A percentile compares a stretch with the other conserved stretches of the same genome.
phyloP scores from a whole-genome alignment of 2,888 invertebrate genomes.

The Flabesymbios commensalis region DNA sequence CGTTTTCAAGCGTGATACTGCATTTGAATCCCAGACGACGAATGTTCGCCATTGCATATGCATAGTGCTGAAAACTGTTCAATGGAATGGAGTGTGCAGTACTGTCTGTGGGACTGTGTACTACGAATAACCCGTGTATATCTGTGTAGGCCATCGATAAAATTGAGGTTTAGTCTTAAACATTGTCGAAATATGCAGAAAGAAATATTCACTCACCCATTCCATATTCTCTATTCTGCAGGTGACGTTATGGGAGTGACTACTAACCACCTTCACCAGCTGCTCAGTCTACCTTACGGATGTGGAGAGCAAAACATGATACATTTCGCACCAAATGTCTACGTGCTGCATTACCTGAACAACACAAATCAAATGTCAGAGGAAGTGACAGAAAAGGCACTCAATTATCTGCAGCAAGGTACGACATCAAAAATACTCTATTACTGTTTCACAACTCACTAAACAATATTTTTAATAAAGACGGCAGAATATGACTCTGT shows the following conservation, averaged over 20 bases:
- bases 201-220: too few species aligned
- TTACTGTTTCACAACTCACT: background rate
- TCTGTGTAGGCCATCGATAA: too few species aligned
- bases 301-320: constrained; percentile 85
- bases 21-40: too few species aligned
- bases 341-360: constrained; percentile 70
- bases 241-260: constrained; percentile 61
- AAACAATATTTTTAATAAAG: too few species aligned
- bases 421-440: background rate
- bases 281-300: constrained; percentile 73
- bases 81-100: too few species aligned
- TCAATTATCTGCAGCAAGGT: constrained; percentile 68
- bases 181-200: too few species aligned
- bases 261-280: constrained; percentile 66
- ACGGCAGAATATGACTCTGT: too few species aligned
- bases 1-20: background rate
- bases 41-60: too few species aligned
- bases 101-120: too few species aligned
- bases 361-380: constrained; percentile 65
- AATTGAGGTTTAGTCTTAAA: too few species aligned
- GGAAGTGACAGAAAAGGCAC: constrained; percentile 65
- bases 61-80: too few species aligned
- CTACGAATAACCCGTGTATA: too few species aligned
- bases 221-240: constrained; percentile 25
- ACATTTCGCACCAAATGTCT: constrained; percentile 74